Evolutionary conservation across 1,140 invertebrate genomes (phyloP), one percentile per base, ranked within the genome.

Genomic region (Drosophila nannoptera): DNA sequence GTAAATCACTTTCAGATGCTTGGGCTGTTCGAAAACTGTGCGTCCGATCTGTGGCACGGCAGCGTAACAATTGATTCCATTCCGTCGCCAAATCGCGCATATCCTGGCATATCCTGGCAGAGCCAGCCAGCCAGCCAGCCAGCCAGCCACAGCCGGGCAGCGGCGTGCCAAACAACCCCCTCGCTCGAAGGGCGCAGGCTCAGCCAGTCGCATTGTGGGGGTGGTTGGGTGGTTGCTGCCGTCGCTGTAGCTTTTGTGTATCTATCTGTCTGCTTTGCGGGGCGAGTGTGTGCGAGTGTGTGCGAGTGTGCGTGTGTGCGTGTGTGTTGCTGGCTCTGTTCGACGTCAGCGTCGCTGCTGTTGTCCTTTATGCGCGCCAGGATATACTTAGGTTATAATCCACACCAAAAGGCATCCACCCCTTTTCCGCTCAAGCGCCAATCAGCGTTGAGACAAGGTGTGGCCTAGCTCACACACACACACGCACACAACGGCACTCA

Each of bases 51-150:
- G 87, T 87, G 84, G 87, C 84, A 87, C 87, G 87, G 87, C 72
- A 88, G 80, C 76, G 87, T 89, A 88, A 89, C 87, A 89, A 89
- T 89, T 89, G 87, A 88, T 88, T 89, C 87, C 87, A 88, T 88
- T 89, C 87, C 87, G 87, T 88, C 87, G 83, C 75, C 87, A 88
- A 88, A 88, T 88, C 87, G 83, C 87, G 84, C 87, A 88, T 88
- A 88, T 88, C 87, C 87, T 88, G 87, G 45, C 78, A 88, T 88
- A 88, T 88, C 87, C 87, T 88, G 87, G 45, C 78, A 43, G n/a
- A 14, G 40, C 66, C 66, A 63, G 43, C 59, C 46, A 62, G 35
- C 55, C 54, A 12, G 31, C 33, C 56, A 60, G 48, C 61, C 62
- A 63, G 62, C 59, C 46, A 62, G 35, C 55, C 54, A 12, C 56